phyloP scores from a whole-genome alignment of 2,888 invertebrate genomes.

The Hypsopygia costalis region DNA sequence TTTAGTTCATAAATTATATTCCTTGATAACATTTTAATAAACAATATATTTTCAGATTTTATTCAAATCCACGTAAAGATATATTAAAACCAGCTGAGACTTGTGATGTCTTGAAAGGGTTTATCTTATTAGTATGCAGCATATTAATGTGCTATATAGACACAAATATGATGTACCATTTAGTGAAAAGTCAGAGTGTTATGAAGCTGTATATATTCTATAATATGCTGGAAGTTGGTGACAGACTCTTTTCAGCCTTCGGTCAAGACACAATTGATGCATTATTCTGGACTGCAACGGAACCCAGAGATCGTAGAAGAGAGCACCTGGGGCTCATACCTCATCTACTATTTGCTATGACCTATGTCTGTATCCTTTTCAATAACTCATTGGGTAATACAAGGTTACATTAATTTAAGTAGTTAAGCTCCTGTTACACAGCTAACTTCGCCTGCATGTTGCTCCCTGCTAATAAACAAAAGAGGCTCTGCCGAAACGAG shows the following conservation, averaged over 20 bases:
- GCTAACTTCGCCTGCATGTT: too few species aligned
- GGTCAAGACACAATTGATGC: slow-evolving; percentile 99
- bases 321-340: slow-evolving; percentile 93
- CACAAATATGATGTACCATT: slow-evolving; percentile 98
- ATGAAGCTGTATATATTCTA: slow-evolving; percentile 99
- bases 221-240: slow-evolving; percentile 99
- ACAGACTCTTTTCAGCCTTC: slow-evolving; percentile 96
- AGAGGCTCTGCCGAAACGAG: too few species aligned
- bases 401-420: too few species aligned
- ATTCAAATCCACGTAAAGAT: slow-evolving; percentile 64
- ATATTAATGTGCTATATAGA: slow-evolving; percentile 95
- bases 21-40: too few species aligned
- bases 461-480: too few species aligned
- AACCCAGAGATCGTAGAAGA: slow-evolving; percentile 90
- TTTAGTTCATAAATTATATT: too few species aligned
- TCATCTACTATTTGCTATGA: slow-evolving; percentile 94
- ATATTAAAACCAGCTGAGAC: slow-evolving; percentile 93
- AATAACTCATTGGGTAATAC: slow-evolving; percentile 8
- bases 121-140: slow-evolving; percentile 90
- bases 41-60: slow-evolving; percentile 64
- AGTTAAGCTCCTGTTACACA: too few species aligned
- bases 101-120: slow-evolving; percentile 97
- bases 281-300: slow-evolving; percentile 98
- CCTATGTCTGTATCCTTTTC: slow-evolving; percentile 96
- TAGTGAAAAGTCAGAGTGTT: slow-evolving; percentile 98